These are phyloP conservation scores for Orius laevigatus DNA, from an alignment of 1,140 invertebrate genomes.

Conservation along the genomic window DNA sequence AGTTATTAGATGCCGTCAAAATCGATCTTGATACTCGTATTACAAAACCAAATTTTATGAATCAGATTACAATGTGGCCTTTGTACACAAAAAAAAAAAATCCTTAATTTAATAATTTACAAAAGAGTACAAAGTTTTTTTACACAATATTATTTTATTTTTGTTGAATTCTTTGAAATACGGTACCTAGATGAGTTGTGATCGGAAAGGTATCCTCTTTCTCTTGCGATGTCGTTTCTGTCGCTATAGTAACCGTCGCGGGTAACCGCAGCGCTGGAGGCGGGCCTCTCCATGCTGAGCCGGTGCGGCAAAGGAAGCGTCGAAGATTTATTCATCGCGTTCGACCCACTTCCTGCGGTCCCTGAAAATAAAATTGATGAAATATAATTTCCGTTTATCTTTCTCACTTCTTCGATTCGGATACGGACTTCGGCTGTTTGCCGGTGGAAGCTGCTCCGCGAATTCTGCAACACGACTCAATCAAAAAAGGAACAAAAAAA, in stretches of 20 bases:
- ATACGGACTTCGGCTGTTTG: constrained; percentile 66
- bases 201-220: constrained; percentile 64
- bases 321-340: constrained; percentile 48
- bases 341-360: constrained; percentile 21
- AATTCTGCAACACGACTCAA: constrained; percentile 44
- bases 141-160: too few relatives aligned
- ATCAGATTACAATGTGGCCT: too few relatives aligned
- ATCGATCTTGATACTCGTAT: too few relatives aligned
- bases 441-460: constrained; percentile 64
- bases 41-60: too few relatives aligned
- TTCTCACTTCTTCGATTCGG: constrained; percentile 62
- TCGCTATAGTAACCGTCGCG: constrained; percentile 74
- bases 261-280: constrained; percentile 31
- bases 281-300: constrained; percentile 32
- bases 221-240: constrained; percentile 60
- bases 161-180: background rate
- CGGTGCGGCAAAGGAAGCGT: constrained; percentile 49
- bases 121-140: too few relatives aligned
- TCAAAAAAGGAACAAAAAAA: constrained; percentile 4
- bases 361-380: constrained; percentile 12
- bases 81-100: too few relatives aligned
- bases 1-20: too few relatives aligned
- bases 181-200: constrained; percentile 43
- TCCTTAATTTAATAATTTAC: too few relatives aligned
- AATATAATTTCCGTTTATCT: background rate